Evolutionary conservation across 2,888 invertebrate genomes (phyloP).

Genomic region (Thecophora atra): DNA sequence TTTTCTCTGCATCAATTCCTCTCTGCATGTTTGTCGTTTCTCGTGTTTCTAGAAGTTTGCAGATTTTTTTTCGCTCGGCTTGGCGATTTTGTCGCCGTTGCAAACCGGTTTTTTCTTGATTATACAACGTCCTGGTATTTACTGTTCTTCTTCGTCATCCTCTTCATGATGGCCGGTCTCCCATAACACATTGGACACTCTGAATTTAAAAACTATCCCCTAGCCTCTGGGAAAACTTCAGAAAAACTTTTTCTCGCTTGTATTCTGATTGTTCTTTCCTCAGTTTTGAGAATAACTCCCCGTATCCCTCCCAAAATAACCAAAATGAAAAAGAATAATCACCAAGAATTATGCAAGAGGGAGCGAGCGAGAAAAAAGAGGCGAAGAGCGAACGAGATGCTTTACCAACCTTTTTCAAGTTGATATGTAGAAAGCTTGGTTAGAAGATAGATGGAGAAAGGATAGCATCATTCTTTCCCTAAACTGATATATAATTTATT

Average conservation of each 20-base stretch:
- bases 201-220: constrained; percentile 15
- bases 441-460: background rate
- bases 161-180: constrained; percentile 20
- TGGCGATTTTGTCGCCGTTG: constrained; percentile 33
- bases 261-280: constrained; percentile 14
- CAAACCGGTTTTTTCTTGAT: background rate
- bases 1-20: background rate
- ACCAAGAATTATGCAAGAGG: too few relatives aligned
- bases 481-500: constrained; percentile 24
- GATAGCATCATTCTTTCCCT: background rate
- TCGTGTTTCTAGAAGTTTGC: constrained; percentile 10
- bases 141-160: constrained; percentile 49
- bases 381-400: background rate
- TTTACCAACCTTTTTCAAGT: background rate
- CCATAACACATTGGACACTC: constrained; percentile 36
- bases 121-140: background rate
- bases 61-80: constrained; percentile 39
- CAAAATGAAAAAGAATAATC: background rate
- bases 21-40: constrained; percentile 1
- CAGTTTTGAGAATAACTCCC: background rate
- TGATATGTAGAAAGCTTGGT: background rate
- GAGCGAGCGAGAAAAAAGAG: too few relatives aligned
- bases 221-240: background rate
- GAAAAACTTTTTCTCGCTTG: constrained; percentile 2
- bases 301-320: too few relatives aligned